Conservation (phyloP, 2,797 vertebrate species). For the Xiphorhynchus erythropygius region DNA sequence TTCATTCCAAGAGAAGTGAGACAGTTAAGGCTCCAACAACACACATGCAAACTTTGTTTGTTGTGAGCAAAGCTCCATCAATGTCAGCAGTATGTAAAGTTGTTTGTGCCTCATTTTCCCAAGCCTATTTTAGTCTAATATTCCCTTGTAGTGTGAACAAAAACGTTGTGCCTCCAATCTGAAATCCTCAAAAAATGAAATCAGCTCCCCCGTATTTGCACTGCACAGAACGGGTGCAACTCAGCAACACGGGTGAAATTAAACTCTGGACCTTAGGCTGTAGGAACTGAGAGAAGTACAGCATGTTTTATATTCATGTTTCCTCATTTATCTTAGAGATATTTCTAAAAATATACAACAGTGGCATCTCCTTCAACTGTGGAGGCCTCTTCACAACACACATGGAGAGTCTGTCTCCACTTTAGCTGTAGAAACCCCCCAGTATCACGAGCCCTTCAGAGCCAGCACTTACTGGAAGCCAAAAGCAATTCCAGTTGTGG, state of each 20-base stretch:
- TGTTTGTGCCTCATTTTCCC: not conserved
- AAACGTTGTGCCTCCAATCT: not conserved
- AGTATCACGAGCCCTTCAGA: not conserved
- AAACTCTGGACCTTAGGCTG: not conserved
- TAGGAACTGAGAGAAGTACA: fast-evolving
- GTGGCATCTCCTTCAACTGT: not conserved
- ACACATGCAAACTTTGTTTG: fast-evolving
- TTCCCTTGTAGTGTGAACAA: not conserved
- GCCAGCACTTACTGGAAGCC: not conserved
- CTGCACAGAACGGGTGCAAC: not conserved
- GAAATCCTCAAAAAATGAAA: not conserved
- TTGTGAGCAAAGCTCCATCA: not conserved
- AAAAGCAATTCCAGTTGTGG: not conserved
- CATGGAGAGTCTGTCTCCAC: not conserved
- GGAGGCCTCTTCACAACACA: not conserved
- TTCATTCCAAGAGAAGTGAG: not conserved
- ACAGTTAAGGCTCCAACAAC: not conserved
- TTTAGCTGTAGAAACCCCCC: not conserved
- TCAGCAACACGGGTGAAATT: not conserved
- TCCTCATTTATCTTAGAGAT: not conserved
- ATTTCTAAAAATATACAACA: not conserved
- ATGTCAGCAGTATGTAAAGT: not conserved
- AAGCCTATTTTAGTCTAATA: not conserved
- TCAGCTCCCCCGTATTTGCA: not conserved
- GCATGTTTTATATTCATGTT: not conserved